Conservation (phyloP, 1,140 invertebrate species). For the Cherax quadricarinatus region DNA sequence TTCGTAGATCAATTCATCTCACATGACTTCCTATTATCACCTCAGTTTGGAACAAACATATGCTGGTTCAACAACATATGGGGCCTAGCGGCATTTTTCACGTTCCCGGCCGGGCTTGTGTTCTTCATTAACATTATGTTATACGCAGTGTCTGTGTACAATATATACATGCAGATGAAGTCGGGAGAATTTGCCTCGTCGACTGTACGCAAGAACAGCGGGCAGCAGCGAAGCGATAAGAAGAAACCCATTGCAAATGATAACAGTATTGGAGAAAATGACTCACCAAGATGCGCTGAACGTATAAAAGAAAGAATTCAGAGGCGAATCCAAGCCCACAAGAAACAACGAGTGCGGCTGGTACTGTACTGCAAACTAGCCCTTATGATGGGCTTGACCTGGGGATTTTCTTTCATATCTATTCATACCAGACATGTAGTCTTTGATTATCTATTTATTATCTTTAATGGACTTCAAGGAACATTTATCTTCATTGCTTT, state of each 20-base stretch:
- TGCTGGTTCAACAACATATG: slow-evolving; percentile 73
- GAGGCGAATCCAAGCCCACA: slow-evolving; percentile 44
- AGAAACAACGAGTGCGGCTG: slow-evolving; percentile 74
- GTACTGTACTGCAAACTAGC: slow-evolving; percentile 79
- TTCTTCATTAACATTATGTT: slow-evolving; percentile 76
- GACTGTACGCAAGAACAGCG: slow-evolving; percentile 37
- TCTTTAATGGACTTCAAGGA: slow-evolving; percentile 79
- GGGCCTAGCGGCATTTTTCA: slow-evolving; percentile 77
- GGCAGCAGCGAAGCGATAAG: background rate
- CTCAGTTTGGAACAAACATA: slow-evolving; percentile 65
- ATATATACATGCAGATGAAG: slow-evolving; percentile 67
- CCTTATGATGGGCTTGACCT: slow-evolving; percentile 79
- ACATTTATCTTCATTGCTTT: slow-evolving; percentile 84
- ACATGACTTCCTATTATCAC: slow-evolving; percentile 26
- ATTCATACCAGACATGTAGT: slow-evolving; percentile 52
- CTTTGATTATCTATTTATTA: slow-evolving; percentile 78
- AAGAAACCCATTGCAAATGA: background rate
- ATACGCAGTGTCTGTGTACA: slow-evolving; percentile 76
- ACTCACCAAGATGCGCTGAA: slow-evolving; percentile 23
- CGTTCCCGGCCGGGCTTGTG: slow-evolving; percentile 76
- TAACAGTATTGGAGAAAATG: background rate
- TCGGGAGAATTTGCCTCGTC: slow-evolving; percentile 64
- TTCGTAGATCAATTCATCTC: slow-evolving; percentile 55
- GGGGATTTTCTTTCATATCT: slow-evolving; percentile 75
- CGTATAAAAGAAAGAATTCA: slow-evolving; percentile 57